A percentile compares a stretch with the other conserved stretches of the same genome.
These are phyloP conservation scores for Suricata suricatta DNA, from an alignment of 2,113 vertebrate species.

Conservation along the genomic window DNA sequence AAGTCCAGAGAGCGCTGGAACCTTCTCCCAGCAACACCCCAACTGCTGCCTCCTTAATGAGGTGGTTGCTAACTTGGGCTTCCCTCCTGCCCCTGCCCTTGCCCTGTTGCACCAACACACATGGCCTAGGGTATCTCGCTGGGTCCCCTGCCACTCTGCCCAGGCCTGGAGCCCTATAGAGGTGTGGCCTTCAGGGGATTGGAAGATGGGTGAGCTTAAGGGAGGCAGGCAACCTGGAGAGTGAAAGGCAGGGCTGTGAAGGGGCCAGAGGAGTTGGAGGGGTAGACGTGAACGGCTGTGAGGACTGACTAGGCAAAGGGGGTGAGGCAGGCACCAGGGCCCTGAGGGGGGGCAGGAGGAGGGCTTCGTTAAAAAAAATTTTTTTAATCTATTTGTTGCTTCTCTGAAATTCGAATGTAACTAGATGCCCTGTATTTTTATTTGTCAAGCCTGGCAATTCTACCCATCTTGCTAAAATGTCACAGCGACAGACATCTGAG, in stretches of 20 bases:
- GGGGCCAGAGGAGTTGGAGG: neutral
- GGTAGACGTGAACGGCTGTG: fast-evolving
- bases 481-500: neutral
- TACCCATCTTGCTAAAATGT: neutral
- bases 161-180: neutral
- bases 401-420: constrained; percentile 21
- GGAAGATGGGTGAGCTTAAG: neutral
- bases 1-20: neutral
- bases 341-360: neutral
- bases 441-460: neutral
- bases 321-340: neutral
- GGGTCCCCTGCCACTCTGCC: neutral
- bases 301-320: neutral
- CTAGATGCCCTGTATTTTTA: neutral
- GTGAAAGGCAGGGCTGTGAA: neutral
- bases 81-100: neutral
- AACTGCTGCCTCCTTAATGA: neutral
- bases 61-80: neutral
- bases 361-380: neutral
- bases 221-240: neutral
- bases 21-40: neutral
- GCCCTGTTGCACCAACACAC: neutral
- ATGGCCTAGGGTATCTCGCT: neutral
- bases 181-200: neutral
- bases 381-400: neutral